Percentiles rank a stretch among this genome's conserved stretches.
phyloP scores from a whole-genome alignment of 1,140 invertebrate species.

The Tigriopus japonicus region DNA sequence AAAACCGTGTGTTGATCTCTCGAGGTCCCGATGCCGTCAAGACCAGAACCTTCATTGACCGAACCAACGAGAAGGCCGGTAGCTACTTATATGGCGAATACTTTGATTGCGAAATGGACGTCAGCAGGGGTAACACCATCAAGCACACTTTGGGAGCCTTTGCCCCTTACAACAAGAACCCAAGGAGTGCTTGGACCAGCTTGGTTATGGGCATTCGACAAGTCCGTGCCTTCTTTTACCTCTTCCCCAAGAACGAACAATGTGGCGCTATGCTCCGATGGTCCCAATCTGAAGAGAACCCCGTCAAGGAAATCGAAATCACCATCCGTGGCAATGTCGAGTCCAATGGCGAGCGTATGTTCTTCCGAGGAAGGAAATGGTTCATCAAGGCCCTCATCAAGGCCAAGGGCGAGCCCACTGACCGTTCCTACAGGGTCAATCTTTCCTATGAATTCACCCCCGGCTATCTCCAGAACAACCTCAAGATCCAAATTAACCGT shows the following conservation, averaged over 20 bases:
- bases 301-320: slow-evolving; percentile 10
- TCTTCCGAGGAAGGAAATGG: slow-evolving; percentile 4
- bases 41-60: neutral
- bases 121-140: neutral
- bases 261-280: slow-evolving; percentile 2
- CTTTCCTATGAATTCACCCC: slow-evolving; percentile 1
- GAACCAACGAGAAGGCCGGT: neutral
- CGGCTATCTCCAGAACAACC: neutral
- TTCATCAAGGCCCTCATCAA: slow-evolving; percentile 4
- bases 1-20: neutral
- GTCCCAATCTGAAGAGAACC: slow-evolving; percentile 9
- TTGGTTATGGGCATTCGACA: slow-evolving; percentile 5
- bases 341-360: slow-evolving; percentile 4
- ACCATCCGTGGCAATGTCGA: neutral
- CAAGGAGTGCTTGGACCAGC: neutral
- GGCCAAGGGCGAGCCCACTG: slow-evolving; percentile 4
- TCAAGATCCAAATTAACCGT: slow-evolving; percentile 7
- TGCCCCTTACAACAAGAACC: slow-evolving; percentile 12
- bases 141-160: neutral
- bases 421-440: neutral
- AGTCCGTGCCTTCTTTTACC: neutral
- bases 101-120: slow-evolving; percentile 15
- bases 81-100: slow-evolving; percentile 3
- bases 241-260: slow-evolving; percentile 9
- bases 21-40: neutral